A percentile compares a stretch with the other conserved stretches of the same genome.
Conservation (phyloP, 2,113 vertebrate species). For the Xenus cinereus region DNA sequence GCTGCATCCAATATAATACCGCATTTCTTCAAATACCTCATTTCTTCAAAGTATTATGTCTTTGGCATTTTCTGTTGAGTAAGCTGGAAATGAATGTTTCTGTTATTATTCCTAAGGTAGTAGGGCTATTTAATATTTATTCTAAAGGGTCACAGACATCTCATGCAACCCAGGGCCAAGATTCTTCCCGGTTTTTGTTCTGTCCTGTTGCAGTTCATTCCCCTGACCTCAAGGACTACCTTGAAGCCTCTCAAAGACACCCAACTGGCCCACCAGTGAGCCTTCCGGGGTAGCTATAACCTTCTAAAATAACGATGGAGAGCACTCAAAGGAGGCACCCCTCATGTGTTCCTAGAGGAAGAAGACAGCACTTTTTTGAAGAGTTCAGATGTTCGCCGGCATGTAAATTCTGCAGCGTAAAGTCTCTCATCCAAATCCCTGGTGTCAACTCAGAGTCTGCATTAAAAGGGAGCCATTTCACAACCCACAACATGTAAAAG, state of each 20-base stretch:
- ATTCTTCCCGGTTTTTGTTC: not conserved
- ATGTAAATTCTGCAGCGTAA: not conserved
- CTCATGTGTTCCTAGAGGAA: not conserved
- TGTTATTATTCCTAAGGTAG: not conserved
- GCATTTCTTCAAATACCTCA: not conserved
- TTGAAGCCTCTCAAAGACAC: not conserved
- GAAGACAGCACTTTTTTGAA: not conserved
- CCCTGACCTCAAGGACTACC: not conserved
- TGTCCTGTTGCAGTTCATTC: not conserved
- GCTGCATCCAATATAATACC: not conserved
- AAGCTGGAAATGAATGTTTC: not conserved
- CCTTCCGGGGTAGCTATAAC: not conserved
- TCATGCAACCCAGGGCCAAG: not conserved
- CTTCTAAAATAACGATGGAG: not conserved
- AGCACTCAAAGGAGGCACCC: not conserved
- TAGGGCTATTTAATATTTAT: not conserved
- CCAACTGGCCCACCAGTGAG: not conserved
- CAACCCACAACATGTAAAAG: not conserved
- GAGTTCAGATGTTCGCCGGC: not conserved
- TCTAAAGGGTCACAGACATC: not conserved
- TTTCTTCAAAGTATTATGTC: not conserved
- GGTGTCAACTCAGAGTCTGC: not conserved
- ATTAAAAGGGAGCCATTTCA: slow-evolving; percentile 35
- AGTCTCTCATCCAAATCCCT: not conserved
- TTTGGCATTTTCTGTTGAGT: not conserved